phyloP scores from a whole-genome alignment of 2,797 vertebrate species.

The Hypotaenidia okinawae region DNA sequence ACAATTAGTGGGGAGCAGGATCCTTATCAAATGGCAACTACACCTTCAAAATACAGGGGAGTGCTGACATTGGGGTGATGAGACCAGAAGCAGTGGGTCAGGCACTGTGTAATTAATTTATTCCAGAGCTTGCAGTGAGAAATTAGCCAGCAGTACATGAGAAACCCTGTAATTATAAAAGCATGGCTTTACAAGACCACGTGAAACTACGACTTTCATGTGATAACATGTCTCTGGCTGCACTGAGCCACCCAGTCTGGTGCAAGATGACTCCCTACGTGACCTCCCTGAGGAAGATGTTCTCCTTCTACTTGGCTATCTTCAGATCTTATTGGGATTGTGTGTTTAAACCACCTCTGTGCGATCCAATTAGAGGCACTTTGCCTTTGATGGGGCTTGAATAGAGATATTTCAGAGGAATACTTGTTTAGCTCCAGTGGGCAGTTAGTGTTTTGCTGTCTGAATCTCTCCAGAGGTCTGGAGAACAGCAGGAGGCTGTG shows the following conservation, averaged over 20 bases:
- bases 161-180: neutral
- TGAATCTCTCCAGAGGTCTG: neutral
- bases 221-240: neutral
- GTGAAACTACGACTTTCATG: neutral
- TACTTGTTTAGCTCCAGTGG: neutral
- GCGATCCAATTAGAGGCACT: neutral
- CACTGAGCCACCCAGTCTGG: neutral
- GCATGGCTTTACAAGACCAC: neutral
- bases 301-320: neutral
- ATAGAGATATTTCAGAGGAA: neutral
- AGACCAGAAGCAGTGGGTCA: neutral
- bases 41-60: neutral
- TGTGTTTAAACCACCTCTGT: accelerated
- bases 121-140: neutral
- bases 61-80: neutral
- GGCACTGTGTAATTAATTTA: neutral
- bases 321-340: neutral
- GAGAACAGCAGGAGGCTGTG: neutral
- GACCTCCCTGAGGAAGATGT: neutral
- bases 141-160: neutral
- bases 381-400: neutral
- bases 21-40: neutral
- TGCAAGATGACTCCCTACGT: neutral
- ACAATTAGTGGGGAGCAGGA: neutral
- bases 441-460: neutral